Conservation (phyloP, 2,888 invertebrate genomes). For the Nemapogon koenigi region DNA sequence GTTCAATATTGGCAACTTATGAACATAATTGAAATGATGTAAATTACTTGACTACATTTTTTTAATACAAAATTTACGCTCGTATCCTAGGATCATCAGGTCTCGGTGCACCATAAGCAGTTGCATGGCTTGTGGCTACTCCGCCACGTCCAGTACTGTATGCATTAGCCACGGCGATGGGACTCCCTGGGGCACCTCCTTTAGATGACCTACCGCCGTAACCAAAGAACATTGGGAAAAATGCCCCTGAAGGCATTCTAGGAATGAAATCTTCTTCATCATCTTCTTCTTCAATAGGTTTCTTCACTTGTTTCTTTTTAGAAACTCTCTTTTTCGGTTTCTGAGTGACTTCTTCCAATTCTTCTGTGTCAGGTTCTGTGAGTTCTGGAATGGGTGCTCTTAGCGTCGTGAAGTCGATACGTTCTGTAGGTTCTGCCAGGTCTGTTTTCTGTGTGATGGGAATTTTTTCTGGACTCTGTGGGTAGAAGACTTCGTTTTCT, state of each 20-base stretch:
- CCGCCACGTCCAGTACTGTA: constrained; percentile 76
- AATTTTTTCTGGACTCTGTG: constrained; percentile 4
- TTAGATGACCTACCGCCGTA: constrained; percentile 42
- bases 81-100: constrained; percentile 23
- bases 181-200: constrained; percentile 61
- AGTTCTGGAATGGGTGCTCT: constrained; percentile 37
- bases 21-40: too few species aligned
- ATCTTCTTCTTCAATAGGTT: constrained; percentile 40
- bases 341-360: constrained; percentile 30
- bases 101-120: constrained; percentile 71
- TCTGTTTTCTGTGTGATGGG: constrained; percentile 28
- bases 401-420: constrained; percentile 34
- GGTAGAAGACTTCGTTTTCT: constrained; percentile 40
- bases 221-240: constrained; percentile 73
- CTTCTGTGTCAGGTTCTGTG: constrained; percentile 39
- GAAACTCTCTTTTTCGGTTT: constrained; percentile 39
- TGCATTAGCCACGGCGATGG: constrained; percentile 75
- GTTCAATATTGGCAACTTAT: too few species aligned
- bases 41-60: too few species aligned
- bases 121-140: constrained; percentile 75
- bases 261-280: constrained; percentile 58
- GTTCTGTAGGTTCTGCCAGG: constrained; percentile 28
- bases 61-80: constrained; percentile 1
- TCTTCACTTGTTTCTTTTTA: constrained; percentile 44
- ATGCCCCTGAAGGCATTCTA: constrained; percentile 60